Evolutionary conservation across 2,797 vertebrate species (phyloP), one percentile per base, ranked within the genome.

Genomic region (Benthosema pterotum): DNA sequence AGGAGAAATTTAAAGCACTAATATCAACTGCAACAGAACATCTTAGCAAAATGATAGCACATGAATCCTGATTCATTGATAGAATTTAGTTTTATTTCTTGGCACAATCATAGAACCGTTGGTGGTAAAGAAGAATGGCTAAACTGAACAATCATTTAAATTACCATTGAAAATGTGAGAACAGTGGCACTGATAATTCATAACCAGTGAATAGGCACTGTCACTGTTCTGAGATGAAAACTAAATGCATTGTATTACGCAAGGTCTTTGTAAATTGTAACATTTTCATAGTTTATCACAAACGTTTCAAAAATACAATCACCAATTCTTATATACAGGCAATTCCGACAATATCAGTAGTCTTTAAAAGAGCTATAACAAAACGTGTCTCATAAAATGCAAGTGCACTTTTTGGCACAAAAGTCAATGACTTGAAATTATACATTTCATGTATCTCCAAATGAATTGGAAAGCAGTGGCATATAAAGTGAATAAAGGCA

Each of bases 261-360:
- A 63, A 64, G 48, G 54, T 57, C 54, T 52, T 55, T 68, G 32
- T 14, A 60, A 64, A 75, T 52, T n/a, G 52, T 52, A 56, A 74
- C 3, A 51, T 38, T 42, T 47, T 11, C 60, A 47, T 38, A 48
- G 4, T n/a, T 61, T 56, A 47, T 63, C 45, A 55, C 55, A 50
- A 25, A 49, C 15, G 52, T n/a, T 15, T 48, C 46, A 77, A 62
- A 62, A 61, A 13, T 43, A 22, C 13, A 42, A 60, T 22, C 57
- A 47, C 49, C 15, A 45, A 16, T 65, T 55, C 64, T 61, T 69
- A 81, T 72, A 69, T 57, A 84, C 82, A 89, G 69, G 66, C 69
- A 87, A 77, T 74, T 82, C 14, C 63, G 74, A 57, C 47, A 67
- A 71, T 45, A 71, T 14, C 50, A 82, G 63, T 73, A 83, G 72